Conservation (phyloP, 2,797 vertebrate genomes). For the Lates japonicus region DNA sequence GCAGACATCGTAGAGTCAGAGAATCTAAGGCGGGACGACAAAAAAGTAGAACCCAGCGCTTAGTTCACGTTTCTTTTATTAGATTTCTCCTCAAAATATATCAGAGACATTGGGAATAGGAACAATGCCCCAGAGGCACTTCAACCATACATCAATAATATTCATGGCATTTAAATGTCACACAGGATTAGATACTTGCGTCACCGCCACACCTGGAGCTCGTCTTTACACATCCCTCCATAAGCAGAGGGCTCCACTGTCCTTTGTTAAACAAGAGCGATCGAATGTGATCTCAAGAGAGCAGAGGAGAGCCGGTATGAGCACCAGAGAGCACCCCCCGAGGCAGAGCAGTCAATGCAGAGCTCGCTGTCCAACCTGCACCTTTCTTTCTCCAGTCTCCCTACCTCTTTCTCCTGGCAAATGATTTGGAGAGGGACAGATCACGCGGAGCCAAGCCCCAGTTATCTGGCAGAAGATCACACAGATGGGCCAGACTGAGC, state of each 20-base stretch:
- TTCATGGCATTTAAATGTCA: constrained; percentile 87
- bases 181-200: constrained; percentile 72
- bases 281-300: constrained; percentile 52
- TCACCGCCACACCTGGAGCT: constrained; percentile 74
- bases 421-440: constrained; percentile 78
- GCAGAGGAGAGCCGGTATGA: constrained; percentile 18
- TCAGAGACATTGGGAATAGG: constrained; percentile 59
- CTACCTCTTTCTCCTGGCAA: constrained; percentile 76
- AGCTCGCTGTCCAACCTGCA: constrained; percentile 61
- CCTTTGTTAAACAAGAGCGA: constrained; percentile 51
- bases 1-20: constrained; percentile 7
- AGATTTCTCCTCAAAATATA: constrained; percentile 59
- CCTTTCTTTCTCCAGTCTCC: constrained; percentile 64
- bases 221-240: constrained; percentile 51
- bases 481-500: constrained; percentile 86
- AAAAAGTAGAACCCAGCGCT: constrained; percentile 37
- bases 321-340: constrained; percentile 49
- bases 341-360: constrained; percentile 58
- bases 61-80: constrained; percentile 60
- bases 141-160: constrained; percentile 74
- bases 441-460: constrained; percentile 79
- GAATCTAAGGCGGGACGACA: constrained; percentile 12
- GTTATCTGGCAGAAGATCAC: constrained; percentile 88
- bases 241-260: constrained; percentile 46
- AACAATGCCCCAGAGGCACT: constrained; percentile 49